Conservation (phyloP, 2,797 vertebrate species). For the Diplodus puntazzo region DNA sequence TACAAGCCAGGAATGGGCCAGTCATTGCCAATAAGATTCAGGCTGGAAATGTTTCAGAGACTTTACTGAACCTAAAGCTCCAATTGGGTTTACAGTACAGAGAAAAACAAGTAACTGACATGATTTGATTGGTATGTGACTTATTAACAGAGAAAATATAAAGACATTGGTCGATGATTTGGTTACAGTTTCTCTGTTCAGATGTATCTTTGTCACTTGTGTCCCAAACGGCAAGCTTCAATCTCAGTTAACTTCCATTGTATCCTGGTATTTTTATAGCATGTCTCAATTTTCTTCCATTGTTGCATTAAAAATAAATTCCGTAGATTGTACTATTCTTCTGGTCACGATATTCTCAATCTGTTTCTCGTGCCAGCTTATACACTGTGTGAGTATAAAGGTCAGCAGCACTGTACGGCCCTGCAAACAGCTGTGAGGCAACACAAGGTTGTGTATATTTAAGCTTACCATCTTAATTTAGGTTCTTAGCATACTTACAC, state of each 20-base stretch:
- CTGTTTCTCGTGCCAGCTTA: too few species aligned
- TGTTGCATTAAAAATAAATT: background rate
- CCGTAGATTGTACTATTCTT: too few species aligned
- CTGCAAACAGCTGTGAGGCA: too few species aligned
- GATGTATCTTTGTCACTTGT: background rate
- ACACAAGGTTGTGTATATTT: too few species aligned
- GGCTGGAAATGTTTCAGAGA: conserved; percentile 2
- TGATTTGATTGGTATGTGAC: background rate
- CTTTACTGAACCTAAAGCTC: background rate
- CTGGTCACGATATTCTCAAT: too few species aligned
- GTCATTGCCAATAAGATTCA: background rate
- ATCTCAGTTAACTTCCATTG: background rate
- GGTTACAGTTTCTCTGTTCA: background rate
- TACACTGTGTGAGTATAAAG: too few species aligned
- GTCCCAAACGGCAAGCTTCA: background rate
- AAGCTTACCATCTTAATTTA: too few species aligned
- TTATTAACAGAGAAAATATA: too few species aligned
- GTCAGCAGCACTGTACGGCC: too few species aligned
- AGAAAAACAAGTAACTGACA: background rate
- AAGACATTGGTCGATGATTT: background rate
- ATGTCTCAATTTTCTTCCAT: background rate
- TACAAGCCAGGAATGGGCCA: background rate
- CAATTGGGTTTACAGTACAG: background rate
- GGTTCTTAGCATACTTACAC: too few species aligned
- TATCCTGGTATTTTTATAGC: background rate